A percentile compares a stretch with the other conserved stretches of the same genome.
Evolutionary conservation across 1,140 invertebrate species (phyloP).

Genomic region (Tetragnatha versicolor): DNA sequence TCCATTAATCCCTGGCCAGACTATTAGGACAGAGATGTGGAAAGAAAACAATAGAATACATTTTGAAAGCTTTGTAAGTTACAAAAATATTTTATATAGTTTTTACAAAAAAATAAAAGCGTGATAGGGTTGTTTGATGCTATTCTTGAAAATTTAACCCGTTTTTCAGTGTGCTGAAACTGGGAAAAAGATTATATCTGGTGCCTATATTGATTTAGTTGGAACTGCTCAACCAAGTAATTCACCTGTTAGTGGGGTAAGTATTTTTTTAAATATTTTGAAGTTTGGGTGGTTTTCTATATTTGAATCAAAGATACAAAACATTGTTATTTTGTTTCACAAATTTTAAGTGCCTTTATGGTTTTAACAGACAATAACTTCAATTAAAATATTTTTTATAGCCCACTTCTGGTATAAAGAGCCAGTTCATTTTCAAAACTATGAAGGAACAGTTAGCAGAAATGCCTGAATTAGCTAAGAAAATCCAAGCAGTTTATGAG

Average conservation of each 20-base stretch:
- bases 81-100: not conserved
- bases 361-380: not conserved
- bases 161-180: slow-evolving; percentile 75
- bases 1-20: slow-evolving; percentile 92
- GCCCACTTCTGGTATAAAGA: slow-evolving; percentile 61
- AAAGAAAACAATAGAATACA: slow-evolving; percentile 78
- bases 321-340: not conserved
- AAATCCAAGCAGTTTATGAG: slow-evolving; percentile 81
- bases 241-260: too few species aligned
- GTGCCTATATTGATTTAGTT: slow-evolving; percentile 84
- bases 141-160: too few species aligned
- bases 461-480: slow-evolving; percentile 76
- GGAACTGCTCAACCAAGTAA: slow-evolving; percentile 60
- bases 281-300: not conserved
- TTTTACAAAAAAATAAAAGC: not conserved
- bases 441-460: slow-evolving; percentile 77
- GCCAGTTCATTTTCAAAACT: slow-evolving; percentile 79
- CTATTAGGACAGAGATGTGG: slow-evolving; percentile 94
- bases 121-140: not conserved
- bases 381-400: not conserved
- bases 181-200: slow-evolving; percentile 75
- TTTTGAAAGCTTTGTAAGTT: slow-evolving; percentile 76
- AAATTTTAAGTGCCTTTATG: too few species aligned
- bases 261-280: not conserved
- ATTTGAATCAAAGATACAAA: not conserved